A percentile compares a stretch with the other conserved stretches of the same genome.
Conservation (phyloP, 2,113 vertebrate species). For the Lagenorhynchus albirostris region DNA sequence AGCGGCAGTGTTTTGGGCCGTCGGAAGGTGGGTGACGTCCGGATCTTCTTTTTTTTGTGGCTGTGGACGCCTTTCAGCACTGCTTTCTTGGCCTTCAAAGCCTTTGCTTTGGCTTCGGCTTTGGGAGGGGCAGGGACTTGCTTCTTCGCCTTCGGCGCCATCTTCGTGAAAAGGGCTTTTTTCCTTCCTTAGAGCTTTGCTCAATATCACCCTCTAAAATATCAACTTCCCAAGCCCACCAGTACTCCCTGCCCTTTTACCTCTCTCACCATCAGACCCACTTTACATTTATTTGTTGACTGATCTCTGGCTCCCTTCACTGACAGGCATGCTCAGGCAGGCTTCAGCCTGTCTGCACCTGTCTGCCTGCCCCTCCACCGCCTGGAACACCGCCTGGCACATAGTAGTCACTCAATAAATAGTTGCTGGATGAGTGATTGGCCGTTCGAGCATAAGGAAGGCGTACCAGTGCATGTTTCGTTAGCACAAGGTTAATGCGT, state of each 20-base stretch:
- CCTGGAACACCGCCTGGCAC: neutral
- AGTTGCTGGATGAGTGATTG: neutral
- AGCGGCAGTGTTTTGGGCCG: too few relatives aligned
- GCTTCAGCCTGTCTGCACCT: neutral
- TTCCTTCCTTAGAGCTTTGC: neutral
- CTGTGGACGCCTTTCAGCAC: too few relatives aligned
- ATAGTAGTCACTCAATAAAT: neutral
- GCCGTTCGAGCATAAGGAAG: neutral
- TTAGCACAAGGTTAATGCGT: neutral
- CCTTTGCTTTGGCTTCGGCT: too few relatives aligned
- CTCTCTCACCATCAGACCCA: neutral
- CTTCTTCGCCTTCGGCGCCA: too few relatives aligned
- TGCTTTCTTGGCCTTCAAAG: too few relatives aligned
- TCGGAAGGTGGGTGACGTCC: too few relatives aligned
- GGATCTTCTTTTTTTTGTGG: too few relatives aligned
- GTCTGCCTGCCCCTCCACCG: neutral
- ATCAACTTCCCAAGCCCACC: neutral
- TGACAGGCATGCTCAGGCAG: neutral
- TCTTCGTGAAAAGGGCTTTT: too few relatives aligned
- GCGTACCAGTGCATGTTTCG: neutral
- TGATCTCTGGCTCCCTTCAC: neutral
- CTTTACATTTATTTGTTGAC: neutral
- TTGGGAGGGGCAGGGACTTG: too few relatives aligned
- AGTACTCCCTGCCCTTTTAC: neutral
- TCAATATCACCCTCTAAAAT: neutral